Conservation (phyloP, 2,797 vertebrate species). For the Sebastes itinus region DNA sequence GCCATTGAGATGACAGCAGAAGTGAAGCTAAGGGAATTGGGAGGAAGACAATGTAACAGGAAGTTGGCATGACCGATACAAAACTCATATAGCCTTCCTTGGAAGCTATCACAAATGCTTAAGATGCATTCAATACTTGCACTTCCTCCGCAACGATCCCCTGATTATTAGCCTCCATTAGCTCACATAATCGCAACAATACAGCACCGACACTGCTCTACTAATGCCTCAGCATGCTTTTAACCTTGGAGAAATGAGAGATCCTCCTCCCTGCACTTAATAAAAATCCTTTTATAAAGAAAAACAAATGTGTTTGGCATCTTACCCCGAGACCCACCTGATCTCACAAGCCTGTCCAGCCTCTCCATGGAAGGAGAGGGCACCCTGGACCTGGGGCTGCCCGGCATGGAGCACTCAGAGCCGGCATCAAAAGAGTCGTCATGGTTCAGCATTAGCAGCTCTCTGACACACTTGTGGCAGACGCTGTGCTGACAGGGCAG, state of each 20-base stretch:
- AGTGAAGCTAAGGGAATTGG: background rate
- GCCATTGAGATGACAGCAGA: background rate
- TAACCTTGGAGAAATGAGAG: background rate
- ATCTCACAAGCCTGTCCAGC: conserved; percentile 90
- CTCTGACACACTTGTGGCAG: conserved; percentile 96
- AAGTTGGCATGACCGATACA: conserved; percentile 1
- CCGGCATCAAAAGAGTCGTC: conserved; percentile 92
- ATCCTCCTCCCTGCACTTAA: background rate
- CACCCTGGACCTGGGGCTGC: conserved; percentile 90
- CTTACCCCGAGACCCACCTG: conserved; percentile 87
- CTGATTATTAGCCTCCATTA: conserved; percentile 25
- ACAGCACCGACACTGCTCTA: background rate
- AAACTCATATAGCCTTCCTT: background rate
- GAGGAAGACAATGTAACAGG: conserved; percentile 30
- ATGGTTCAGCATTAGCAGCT: conserved; percentile 89
- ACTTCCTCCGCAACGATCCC: background rate
- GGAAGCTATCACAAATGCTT: background rate
- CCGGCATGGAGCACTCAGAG: conserved; percentile 92
- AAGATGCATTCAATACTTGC: conserved; percentile 1
- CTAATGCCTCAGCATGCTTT: conserved; percentile 5
- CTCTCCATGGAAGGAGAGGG: conserved; percentile 92
- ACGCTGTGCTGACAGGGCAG: conserved; percentile 97
- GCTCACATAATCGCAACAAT: conserved; percentile 4
- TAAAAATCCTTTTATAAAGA: background rate
- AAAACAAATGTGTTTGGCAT: background rate